Evolutionary conservation across 2,113 vertebrate species (phyloP).

Genomic region (Syrrhaptes paradoxus): DNA sequence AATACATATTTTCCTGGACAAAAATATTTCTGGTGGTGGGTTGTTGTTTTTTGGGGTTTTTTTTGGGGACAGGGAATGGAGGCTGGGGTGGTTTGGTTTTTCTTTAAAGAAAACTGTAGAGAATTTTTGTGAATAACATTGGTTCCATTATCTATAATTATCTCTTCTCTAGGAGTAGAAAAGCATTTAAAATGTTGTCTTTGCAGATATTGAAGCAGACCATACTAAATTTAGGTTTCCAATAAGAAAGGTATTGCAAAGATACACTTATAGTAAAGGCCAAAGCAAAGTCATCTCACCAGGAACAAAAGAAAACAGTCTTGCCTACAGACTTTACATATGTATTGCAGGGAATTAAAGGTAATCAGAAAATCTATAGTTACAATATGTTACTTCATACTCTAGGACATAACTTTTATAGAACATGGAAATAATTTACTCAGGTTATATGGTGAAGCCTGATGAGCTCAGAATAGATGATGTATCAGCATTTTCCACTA

Average conservation of each 20-base stretch:
- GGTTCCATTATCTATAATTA: neutral
- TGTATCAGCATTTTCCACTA: neutral
- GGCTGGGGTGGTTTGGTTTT: accelerated
- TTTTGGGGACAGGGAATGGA: neutral
- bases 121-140: neutral
- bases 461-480: neutral
- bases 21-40: accelerated
- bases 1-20: neutral
- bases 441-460: neutral
- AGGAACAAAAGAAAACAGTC: neutral
- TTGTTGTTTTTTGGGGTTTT: neutral
- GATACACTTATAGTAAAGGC: neutral
- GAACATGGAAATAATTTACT: neutral
- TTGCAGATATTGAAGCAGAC: neutral
- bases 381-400: neutral
- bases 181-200: neutral
- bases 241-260: neutral
- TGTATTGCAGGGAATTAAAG: neutral
- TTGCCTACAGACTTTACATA: neutral
- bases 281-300: neutral
- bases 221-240: neutral
- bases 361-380: neutral
- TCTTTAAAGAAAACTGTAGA: neutral
- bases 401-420: neutral
- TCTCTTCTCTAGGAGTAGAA: neutral